These are phyloP conservation scores for Onychomys torridus DNA, from an alignment of 2,797 vertebrate species.

Conservation along the genomic window DNA sequence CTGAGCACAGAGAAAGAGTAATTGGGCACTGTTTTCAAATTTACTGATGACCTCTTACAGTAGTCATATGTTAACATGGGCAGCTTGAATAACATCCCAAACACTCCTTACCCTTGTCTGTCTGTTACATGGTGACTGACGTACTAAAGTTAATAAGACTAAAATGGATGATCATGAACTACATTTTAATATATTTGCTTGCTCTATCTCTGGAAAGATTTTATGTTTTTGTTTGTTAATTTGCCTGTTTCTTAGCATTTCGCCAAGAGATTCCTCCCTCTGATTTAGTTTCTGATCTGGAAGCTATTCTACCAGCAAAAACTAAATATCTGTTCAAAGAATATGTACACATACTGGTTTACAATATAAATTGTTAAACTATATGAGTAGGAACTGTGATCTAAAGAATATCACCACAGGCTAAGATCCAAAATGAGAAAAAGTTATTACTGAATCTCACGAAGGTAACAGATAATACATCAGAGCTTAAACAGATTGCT, in stretches of 20 bases:
- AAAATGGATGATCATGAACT: conserved; percentile 37
- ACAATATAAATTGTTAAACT: conserved; percentile 66
- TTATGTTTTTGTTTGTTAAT: conserved; percentile 10
- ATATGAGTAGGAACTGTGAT: conserved; percentile 40
- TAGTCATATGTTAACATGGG: conserved; percentile 56
- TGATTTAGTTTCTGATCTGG: conserved; percentile 42
- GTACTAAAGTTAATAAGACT: conserved; percentile 39
- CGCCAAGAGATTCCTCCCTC: background rate
- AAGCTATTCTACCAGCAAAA: conserved; percentile 60
- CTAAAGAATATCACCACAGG: conserved; percentile 40
- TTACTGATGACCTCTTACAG: conserved; percentile 73
- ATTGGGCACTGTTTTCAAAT: conserved; percentile 75
- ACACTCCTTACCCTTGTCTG: conserved; percentile 17
- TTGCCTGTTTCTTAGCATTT: conserved; percentile 58
- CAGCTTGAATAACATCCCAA: conserved; percentile 62
- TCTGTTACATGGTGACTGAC: conserved; percentile 44
- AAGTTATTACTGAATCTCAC: conserved; percentile 64
- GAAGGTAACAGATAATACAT: conserved; percentile 50
- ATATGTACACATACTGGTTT: conserved; percentile 42
- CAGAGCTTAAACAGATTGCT: conserved; percentile 42
- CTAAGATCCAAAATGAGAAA: conserved; percentile 68
- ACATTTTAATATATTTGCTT: conserved; percentile 37
- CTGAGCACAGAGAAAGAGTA: conserved; percentile 77
- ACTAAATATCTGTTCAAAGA: conserved; percentile 69
- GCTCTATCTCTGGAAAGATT: conserved; percentile 5